A percentile compares a stretch with the other conserved stretches of the same genome.
phyloP scores from a whole-genome alignment of 2,113 vertebrate species.

The Noturus placidus region DNA sequence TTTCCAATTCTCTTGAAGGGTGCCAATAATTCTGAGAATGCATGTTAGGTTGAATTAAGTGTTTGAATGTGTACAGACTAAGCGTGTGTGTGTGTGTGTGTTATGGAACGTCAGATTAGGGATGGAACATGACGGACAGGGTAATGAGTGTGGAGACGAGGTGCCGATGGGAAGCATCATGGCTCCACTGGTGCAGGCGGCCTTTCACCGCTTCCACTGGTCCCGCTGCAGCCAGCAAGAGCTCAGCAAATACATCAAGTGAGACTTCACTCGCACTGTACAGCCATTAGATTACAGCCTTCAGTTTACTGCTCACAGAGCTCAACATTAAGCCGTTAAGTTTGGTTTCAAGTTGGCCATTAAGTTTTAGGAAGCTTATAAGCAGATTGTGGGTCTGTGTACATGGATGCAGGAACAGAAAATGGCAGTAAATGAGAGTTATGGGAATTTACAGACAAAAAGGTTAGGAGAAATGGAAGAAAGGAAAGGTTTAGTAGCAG shows the following conservation, averaged over 20 bases:
- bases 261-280: constrained; percentile 63
- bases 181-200: constrained; percentile 95
- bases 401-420: not conserved
- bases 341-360: constrained; percentile 1
- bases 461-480: not conserved
- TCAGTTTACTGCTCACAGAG: not conserved
- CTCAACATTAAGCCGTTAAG: not conserved
- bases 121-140: constrained; percentile 97
- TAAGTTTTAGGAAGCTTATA: constrained; percentile 1
- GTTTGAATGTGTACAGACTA: not conserved
- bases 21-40: not conserved
- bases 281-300: not conserved
- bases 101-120: constrained; percentile 77
- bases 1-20: not conserved
- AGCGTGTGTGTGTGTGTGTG: not conserved
- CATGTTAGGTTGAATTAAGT: not conserved
- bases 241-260: constrained; percentile 91
- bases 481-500: not conserved
- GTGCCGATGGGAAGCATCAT: constrained; percentile 98
- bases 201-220: constrained; percentile 98
- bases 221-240: constrained; percentile 97
- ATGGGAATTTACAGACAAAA: not conserved
- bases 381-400: not conserved
- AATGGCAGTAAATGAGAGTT: not conserved
- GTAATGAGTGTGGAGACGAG: constrained; percentile 95